phyloP scores from a whole-genome alignment of 2,888 invertebrate species.

The Archips xylosteana region DNA sequence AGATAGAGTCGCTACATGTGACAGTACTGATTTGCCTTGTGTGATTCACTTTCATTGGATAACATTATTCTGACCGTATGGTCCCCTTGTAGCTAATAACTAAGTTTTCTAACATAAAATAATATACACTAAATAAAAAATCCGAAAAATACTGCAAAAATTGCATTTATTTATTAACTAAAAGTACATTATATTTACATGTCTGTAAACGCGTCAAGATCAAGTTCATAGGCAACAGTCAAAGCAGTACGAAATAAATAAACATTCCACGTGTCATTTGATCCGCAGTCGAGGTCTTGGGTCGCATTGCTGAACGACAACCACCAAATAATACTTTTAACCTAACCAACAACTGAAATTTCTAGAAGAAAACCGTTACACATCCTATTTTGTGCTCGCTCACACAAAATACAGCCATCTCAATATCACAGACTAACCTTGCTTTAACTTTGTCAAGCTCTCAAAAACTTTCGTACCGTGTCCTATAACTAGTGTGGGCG shows the following conservation, averaged over 20 bases:
- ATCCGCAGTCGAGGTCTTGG: slow-evolving; percentile 61
- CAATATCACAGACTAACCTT: slow-evolving; percentile 43
- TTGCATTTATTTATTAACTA: slow-evolving; percentile 77
- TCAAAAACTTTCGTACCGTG: slow-evolving; percentile 8
- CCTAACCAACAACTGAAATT: slow-evolving; percentile 19
- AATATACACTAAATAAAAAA: slow-evolving; percentile 37
- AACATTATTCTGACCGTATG: neutral
- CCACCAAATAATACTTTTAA: slow-evolving; percentile 44
- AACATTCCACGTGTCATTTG: slow-evolving; percentile 58
- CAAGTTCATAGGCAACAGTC: slow-evolving; percentile 83
- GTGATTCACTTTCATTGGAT: neutral
- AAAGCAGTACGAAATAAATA: slow-evolving; percentile 78
- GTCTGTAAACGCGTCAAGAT: slow-evolving; percentile 82
- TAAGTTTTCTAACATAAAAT: too few relatives aligned
- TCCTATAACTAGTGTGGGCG: slow-evolving; percentile 38
- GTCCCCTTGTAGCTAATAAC: too few relatives aligned
- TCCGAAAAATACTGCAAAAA: slow-evolving; percentile 64
- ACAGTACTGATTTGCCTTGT: neutral
- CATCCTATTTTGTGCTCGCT: slow-evolving; percentile 40
- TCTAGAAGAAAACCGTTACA: slow-evolving; percentile 21
- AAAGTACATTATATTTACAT: slow-evolving; percentile 79
- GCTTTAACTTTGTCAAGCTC: slow-evolving; percentile 29
- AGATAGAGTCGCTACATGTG: too few relatives aligned
- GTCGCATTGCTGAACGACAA: slow-evolving; percentile 59
- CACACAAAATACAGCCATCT: slow-evolving; percentile 34